These are phyloP conservation scores for Masticophis lateralis DNA, from an alignment of 2,797 vertebrate genomes.

Conservation along the genomic window DNA sequence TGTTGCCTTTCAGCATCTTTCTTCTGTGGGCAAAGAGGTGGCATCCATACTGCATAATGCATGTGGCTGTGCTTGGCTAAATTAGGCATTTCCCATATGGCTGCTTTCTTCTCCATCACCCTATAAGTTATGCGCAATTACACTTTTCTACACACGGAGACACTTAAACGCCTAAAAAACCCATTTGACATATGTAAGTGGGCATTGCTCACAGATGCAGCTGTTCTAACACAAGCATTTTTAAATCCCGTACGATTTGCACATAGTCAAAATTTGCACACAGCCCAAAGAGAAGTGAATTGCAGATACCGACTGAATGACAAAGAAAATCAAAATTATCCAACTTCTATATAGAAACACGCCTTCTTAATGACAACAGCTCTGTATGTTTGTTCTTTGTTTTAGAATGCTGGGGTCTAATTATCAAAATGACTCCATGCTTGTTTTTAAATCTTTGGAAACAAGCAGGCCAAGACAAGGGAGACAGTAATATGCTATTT, in stretches of 20 bases:
- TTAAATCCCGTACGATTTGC: background rate
- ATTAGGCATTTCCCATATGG: constrained; percentile 5
- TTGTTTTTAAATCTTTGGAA: background rate
- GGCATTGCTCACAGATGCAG: background rate
- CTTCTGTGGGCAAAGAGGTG: background rate
- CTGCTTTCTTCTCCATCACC: background rate
- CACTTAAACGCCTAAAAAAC: background rate
- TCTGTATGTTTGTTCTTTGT: background rate
- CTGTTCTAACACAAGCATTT: background rate
- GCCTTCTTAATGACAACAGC: background rate
- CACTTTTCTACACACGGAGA: background rate
- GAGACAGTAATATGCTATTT: background rate
- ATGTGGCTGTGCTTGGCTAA: constrained; percentile 16
- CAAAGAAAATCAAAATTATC: background rate
- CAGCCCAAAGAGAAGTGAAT: background rate
- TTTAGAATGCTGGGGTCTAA: background rate
- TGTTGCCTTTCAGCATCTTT: background rate
- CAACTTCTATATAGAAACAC: background rate
- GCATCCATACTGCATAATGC: constrained; percentile 3
- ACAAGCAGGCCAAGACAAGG: background rate
- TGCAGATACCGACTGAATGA: background rate
- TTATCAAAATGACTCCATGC: background rate
- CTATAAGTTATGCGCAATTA: background rate
- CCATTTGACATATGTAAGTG: too few relatives aligned
- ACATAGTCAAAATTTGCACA: background rate